These are phyloP conservation scores for Bufo gargarizans DNA, from an alignment of 2,113 vertebrate genomes.

Conservation along the genomic window DNA sequence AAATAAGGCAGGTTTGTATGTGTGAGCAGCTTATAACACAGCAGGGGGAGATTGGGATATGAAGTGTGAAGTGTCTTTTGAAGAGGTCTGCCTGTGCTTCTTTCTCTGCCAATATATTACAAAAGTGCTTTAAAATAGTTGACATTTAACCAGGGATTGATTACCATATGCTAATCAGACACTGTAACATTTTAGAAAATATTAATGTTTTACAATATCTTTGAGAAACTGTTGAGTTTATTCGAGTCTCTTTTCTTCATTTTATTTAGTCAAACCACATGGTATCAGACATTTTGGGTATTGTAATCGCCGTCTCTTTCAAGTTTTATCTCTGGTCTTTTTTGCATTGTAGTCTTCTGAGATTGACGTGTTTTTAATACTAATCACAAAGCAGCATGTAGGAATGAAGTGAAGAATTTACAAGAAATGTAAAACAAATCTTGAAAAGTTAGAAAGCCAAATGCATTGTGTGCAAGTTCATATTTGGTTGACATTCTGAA, in stretches of 20 bases:
- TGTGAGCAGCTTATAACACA: conserved; percentile 49
- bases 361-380: not conserved
- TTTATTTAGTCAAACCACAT: conserved; percentile 3
- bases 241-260: conserved; percentile 1
- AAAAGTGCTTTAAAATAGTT: conserved; percentile 56
- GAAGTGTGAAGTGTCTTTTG: conserved; percentile 54
- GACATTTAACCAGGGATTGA: conserved; percentile 57
- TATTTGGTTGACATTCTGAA: not conserved
- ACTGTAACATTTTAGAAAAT: conserved; percentile 47
- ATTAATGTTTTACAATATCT: conserved; percentile 43
- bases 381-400: not conserved
- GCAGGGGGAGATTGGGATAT: conserved; percentile 53
- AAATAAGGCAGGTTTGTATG: conserved; percentile 52
- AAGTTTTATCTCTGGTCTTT: conserved; percentile 9
- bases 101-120: conserved; percentile 50
- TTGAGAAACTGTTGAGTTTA: conserved; percentile 11
- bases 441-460: not conserved
- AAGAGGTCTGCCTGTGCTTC: conserved; percentile 48
- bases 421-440: not conserved
- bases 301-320: not conserved
- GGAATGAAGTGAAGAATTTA: not conserved
- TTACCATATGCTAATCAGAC: conserved; percentile 55
- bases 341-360: not conserved
- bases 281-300: not conserved
- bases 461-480: not conserved